Base-by-base conservation (phyloP, 2,113 vertebrate species). In the Machaerirhynchus nigripectus region DNA sequence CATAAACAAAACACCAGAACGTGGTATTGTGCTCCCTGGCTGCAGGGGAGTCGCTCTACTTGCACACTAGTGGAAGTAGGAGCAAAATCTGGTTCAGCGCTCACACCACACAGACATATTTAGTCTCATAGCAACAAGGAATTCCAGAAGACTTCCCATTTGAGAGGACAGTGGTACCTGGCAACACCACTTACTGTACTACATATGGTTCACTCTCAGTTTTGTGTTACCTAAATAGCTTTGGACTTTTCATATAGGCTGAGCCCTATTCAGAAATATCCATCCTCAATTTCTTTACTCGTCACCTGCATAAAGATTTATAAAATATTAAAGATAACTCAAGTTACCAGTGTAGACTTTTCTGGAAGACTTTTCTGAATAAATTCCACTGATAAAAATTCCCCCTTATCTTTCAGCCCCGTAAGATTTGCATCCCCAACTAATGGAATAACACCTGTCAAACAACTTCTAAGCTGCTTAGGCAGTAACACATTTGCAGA, bases 41-140 rank as follows among this genome's bases (percentile, higher is more conserved):
- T 50, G 10, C 61, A 31, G 70, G 27, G 84, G 37, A 93, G 39
- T 74, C 55, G 40, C 84, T 96, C 74, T 68, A 28, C 47, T 49
- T 15, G 17, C 73, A 84, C 59, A 37, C 59, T 7, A 46, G 59
- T 55, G 53, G 80, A 95, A 97, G 60, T 79, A 77, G 86, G 85
- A 94, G 77, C 86, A 90, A 89, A 93, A 90, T 87, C 83, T 96
- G 90, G 83, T 90, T 90, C 86, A 92, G 80, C 0, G 1, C 77
- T 96, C 56, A 71, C 79, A 47, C 69, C 35, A 10, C 69, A 69
- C 46, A 39, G 68, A 73, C 71, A 81, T 87, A 90, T 59, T 95
- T 86, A 94, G 96, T 96, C 65, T 96, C 96, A 95, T 97, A 97
- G 96, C 96, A 96, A 96, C 93, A n/a, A 96, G 80, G 90, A 85